Evolutionary conservation across 2,113 vertebrate species (phyloP).

Genomic region (Microtus ochrogaster): DNA sequence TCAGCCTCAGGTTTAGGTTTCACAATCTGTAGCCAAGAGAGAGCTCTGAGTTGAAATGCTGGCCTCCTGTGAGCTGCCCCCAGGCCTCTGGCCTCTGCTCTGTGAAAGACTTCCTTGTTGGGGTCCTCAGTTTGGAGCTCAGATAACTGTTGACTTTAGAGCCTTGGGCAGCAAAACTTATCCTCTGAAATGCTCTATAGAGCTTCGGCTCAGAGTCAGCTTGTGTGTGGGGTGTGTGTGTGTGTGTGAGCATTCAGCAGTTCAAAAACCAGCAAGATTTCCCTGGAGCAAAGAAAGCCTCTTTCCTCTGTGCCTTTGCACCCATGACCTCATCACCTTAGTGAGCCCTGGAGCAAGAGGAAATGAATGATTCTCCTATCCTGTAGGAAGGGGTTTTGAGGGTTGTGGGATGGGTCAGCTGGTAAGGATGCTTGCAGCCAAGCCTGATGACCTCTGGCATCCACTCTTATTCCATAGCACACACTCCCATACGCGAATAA

Average conservation of each 20-base stretch:
- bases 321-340: not conserved
- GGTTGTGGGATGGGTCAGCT: not conserved
- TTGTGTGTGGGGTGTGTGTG: too few species aligned
- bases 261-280: not conserved
- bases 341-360: not conserved
- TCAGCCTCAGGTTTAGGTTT: not conserved
- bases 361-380: not conserved
- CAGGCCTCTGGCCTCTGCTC: not conserved
- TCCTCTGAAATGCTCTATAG: not conserved
- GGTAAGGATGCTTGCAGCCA: not conserved
- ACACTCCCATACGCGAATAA: not conserved
- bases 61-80: not conserved
- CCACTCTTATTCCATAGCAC: not conserved
- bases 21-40: not conserved
- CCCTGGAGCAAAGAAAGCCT: not conserved
- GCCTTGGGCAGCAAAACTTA: not conserved
- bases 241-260: accelerated
- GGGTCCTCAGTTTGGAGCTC: not conserved
- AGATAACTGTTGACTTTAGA: not conserved
- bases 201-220: not conserved
- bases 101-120: not conserved
- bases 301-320: not conserved
- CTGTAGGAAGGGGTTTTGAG: not conserved
- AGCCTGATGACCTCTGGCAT: not conserved
- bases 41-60: not conserved